Conservation (phyloP, 2,888 invertebrate species). For the Orchesella flavescens region DNA sequence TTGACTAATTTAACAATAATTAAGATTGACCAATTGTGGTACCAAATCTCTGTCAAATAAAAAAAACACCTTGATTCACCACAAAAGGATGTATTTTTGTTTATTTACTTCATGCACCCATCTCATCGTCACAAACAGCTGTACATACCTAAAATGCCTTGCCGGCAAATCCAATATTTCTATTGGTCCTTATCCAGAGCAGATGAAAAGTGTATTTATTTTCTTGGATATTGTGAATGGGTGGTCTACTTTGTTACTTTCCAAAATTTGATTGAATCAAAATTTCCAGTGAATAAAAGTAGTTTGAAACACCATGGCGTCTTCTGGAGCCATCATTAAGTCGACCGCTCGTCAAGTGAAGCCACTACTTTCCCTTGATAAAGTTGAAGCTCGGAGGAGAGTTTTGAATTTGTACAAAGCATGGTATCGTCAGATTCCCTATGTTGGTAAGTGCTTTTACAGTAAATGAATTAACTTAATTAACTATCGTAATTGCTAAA, state of each 20-base stretch:
- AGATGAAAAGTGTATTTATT: neutral
- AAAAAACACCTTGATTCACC: too few species aligned
- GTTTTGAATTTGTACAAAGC: slow-evolving; percentile 92
- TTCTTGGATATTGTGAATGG: neutral
- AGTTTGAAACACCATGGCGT: neutral
- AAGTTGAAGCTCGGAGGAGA: slow-evolving; percentile 85
- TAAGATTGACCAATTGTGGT: too few species aligned
- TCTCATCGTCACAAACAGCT: slow-evolving; percentile 30
- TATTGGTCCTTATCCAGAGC: neutral
- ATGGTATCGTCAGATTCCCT: slow-evolving; percentile 94
- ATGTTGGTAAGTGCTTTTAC: slow-evolving; percentile 82
- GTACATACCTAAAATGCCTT: neutral
- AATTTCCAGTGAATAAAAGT: neutral
- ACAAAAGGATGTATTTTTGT: too few species aligned
- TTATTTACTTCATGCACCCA: neutral
- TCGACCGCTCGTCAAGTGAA: slow-evolving; percentile 81
- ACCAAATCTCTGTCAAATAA: too few species aligned
- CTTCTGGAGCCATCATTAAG: slow-evolving; percentile 75
- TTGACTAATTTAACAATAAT: too few species aligned
- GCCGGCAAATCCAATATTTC: slow-evolving; percentile 9
- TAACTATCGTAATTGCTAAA: too few species aligned
- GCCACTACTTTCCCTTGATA: slow-evolving; percentile 87
- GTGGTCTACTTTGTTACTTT: neutral
- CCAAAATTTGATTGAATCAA: neutral
- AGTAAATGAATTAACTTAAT: too few species aligned